Percentiles rank a stretch among this genome's conserved stretches.
Conservation (phyloP, 2,797 vertebrate species). For the Fundulus diaphanus region DNA sequence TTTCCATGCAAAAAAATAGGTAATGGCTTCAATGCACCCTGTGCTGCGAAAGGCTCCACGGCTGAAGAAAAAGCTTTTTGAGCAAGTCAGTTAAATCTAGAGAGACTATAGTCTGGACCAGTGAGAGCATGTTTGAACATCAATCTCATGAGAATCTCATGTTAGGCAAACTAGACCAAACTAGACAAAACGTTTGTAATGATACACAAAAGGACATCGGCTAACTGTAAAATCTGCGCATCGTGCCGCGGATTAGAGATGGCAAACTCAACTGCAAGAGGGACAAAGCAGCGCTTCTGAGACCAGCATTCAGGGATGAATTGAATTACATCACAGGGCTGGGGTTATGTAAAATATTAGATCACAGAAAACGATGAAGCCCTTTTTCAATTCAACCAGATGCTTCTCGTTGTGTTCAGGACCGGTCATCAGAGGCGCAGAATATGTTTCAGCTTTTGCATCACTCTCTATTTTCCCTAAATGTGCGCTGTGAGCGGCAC, state of each 20-base stretch:
- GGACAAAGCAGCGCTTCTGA: conserved; percentile 54
- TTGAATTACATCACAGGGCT: conserved; percentile 60
- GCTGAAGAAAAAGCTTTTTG: neutral
- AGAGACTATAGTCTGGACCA: neutral
- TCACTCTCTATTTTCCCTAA: neutral
- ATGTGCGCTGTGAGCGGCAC: conserved; percentile 20
- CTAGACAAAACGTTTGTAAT: conserved; percentile 45
- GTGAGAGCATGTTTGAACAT: neutral
- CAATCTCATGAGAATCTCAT: conserved; percentile 57
- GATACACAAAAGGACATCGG: conserved; percentile 65
- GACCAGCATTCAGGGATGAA: conserved; percentile 43
- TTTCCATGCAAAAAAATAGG: too few species aligned
- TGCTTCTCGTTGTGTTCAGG: conserved; percentile 1
- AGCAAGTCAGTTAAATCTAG: too few species aligned
- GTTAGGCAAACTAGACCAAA: conserved; percentile 49
- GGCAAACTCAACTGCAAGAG: conserved; percentile 43
- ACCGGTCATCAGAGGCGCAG: neutral
- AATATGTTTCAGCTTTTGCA: conserved; percentile 9
- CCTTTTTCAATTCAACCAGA: conserved; percentile 2
- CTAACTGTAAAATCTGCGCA: conserved; percentile 69
- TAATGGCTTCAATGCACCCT: too few species aligned
- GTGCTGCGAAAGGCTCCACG: neutral
- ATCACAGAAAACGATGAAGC: conserved; percentile 22
- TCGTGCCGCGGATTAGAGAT: conserved; percentile 54
- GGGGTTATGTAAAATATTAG: conserved; percentile 60